Evolutionary conservation across 2,113 vertebrate genomes (phyloP), one percentile per base, ranked within the genome.

Genomic region (Xenopus borealis): DNA sequence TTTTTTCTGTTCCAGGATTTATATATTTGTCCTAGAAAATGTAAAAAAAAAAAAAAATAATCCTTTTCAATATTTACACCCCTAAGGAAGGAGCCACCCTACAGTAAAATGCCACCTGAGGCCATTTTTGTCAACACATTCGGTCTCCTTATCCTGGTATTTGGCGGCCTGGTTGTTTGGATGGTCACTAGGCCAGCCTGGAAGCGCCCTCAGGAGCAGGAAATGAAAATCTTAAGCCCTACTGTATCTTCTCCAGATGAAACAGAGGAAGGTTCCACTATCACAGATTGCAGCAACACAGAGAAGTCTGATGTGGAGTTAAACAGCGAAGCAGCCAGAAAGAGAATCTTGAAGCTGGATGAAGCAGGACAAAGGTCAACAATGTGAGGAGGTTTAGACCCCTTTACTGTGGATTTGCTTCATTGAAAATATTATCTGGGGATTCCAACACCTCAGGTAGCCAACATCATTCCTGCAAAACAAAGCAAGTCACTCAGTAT

Each of bases 161-260:
- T 92, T 72, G 96, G 95, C 27, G 89, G 78, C 1, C 79, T 95
- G 5, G 82, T 98, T 79, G 81, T 98, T 75, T 98, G 95, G 95
- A 95, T 98, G 72, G 91, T 85, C 75, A 97, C 94, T 79, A 94
- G 88, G 20, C 79, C 89, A 0, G 86, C 91, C 1, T 98, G 97
- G 97, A 96, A 96, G 82, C 94, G 97, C 17, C 96, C 97, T 3
- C 85, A 70, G 14, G 94, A 93, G 71, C 82, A 89, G 62, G 79
- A 62, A 3, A 44, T 83, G 23, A 81, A 82, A 79, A 40, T 75
- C 58, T 76, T 84, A 71, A 83, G 76, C 72, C 80, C 84, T 75
- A 75, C 69, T 0, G 84, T 78, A 33, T 84, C 55, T 4, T 72
- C 57, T 68, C 2, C 63, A 6, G 64, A 57, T 16, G 52, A 23